These are phyloP conservation scores for Andrena fulva DNA, from an alignment of 2,888 invertebrate species.

Conservation along the genomic window DNA sequence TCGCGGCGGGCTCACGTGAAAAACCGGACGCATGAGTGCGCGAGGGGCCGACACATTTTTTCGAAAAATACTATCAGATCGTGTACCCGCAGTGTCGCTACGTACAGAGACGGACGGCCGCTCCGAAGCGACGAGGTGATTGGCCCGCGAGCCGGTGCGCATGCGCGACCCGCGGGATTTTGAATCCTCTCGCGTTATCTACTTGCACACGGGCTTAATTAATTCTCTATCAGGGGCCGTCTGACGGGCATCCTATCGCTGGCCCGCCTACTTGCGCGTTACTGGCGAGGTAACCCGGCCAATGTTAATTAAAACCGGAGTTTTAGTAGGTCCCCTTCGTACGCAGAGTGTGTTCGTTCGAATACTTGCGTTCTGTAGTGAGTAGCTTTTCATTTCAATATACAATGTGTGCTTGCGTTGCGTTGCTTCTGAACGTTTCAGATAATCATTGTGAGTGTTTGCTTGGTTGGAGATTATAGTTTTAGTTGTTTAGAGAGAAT, in stretches of 20 bases:
- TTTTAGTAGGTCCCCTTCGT: too few relatives aligned
- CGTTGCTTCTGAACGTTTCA: too few relatives aligned
- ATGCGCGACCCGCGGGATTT: constrained; percentile 64
- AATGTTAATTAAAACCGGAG: neutral
- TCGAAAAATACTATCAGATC: constrained; percentile 75
- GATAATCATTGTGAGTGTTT: too few relatives aligned
- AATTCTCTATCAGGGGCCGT: neutral
- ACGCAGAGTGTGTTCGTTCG: too few relatives aligned
- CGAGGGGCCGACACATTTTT: constrained; percentile 75
- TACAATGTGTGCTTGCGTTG: too few relatives aligned
- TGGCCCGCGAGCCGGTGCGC: constrained; percentile 67
- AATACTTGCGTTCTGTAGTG: too few relatives aligned
- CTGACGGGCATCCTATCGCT: neutral
- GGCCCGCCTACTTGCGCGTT: neutral
- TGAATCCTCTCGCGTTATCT: constrained; percentile 34
- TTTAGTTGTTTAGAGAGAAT: too few relatives aligned
- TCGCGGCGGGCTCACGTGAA: constrained; percentile 71
- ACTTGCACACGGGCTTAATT: neutral
- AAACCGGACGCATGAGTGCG: constrained; percentile 71
- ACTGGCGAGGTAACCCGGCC: constrained; percentile 2
- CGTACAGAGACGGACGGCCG: constrained; percentile 72
- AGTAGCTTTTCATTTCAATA: neutral
- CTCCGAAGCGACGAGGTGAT: constrained; percentile 69
- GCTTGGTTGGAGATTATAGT: too few relatives aligned
- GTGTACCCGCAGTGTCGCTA: constrained; percentile 77